These are phyloP conservation scores for Aphaenogaster floridana DNA, from an alignment of 1,140 invertebrate species.

Conservation along the genomic window DNA sequence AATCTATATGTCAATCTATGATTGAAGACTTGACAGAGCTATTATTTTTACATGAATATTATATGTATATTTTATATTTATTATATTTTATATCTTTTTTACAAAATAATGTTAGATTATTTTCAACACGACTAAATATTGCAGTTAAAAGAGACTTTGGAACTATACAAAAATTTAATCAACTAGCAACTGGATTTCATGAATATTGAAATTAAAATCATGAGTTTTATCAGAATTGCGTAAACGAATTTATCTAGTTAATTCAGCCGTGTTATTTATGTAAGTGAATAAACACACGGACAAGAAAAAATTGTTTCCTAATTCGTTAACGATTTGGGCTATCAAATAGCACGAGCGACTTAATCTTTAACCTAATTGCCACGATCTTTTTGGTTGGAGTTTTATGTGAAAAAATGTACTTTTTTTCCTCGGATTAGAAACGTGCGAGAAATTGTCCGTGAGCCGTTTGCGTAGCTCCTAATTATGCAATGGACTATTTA, in stretches of 20 bases:
- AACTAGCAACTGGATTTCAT: not conserved
- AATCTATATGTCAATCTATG: not conserved
- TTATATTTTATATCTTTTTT: not conserved
- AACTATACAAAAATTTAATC: not conserved
- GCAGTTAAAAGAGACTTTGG: not conserved
- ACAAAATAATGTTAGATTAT: not conserved
- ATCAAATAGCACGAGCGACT: conserved; percentile 6
- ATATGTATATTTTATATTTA: not conserved
- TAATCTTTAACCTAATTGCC: conserved; percentile 49
- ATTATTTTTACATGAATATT: not conserved
- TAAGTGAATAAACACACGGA: not conserved
- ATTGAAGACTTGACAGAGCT: not conserved
- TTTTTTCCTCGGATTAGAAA: conserved; percentile 44
- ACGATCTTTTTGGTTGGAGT: not conserved
- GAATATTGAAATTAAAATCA: not conserved
- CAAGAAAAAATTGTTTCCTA: not conserved
- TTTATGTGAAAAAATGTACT: not conserved
- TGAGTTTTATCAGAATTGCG: not conserved
- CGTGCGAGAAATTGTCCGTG: conserved; percentile 17
- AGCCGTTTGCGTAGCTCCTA: conserved; percentile 33
- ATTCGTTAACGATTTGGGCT: conserved; percentile 32
- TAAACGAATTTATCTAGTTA: not conserved
- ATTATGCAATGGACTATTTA: conserved; percentile 25
- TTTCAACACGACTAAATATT: not conserved
- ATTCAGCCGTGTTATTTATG: not conserved